Evolutionary conservation across 2,797 vertebrate genomes (phyloP), one percentile per base, ranked within the genome.

Genomic region (Miichthys miiuy): DNA sequence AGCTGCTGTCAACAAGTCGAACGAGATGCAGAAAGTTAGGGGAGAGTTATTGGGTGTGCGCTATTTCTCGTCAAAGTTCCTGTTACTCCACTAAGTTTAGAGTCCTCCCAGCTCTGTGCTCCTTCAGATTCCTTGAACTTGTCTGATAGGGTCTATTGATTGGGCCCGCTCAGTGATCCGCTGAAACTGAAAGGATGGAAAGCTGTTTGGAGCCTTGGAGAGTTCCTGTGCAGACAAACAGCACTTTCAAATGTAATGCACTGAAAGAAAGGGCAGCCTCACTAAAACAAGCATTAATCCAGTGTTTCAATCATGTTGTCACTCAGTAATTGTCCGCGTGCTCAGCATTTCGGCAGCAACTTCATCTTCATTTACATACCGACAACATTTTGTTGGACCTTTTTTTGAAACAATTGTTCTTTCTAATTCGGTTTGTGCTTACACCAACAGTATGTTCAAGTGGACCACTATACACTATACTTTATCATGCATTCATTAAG

Each of bases 141-240:
- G 72, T 58, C 72, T 74, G 23, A 42, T 72, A 62, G 55, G 74
- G 79, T 77, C 80, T 82, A 86, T 90, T 76, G 86, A 89, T 86
- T 65, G 74, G 50, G 34, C 55, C 20, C 16, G 25, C n/a, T 79
- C 72, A 0, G 72, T 69, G 83, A 86, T 81, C 83, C 79, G 20
- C 57, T 65, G 68, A 73, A 80, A 82, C 66, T 25, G 85, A 83
- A 82, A 69, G 75, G 57, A 78, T 79, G 62, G 68, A 62, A 84
- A 81, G 60, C 42, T 12, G 58, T 84, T 81, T 67, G 47, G 67
- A 78, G 71, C 52, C 68, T 64, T 5, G 50, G 34, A 79, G 72
- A 81, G 75, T 41, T 73, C 62, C 25, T 27, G 34, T 52, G 68
- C 72, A 62, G 61, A 76, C 56, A 72, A 70, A 80, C 58, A 57